Base-by-base conservation (phyloP, 2,888 invertebrate genomes). In the Crossocerus cetratus region DNA sequence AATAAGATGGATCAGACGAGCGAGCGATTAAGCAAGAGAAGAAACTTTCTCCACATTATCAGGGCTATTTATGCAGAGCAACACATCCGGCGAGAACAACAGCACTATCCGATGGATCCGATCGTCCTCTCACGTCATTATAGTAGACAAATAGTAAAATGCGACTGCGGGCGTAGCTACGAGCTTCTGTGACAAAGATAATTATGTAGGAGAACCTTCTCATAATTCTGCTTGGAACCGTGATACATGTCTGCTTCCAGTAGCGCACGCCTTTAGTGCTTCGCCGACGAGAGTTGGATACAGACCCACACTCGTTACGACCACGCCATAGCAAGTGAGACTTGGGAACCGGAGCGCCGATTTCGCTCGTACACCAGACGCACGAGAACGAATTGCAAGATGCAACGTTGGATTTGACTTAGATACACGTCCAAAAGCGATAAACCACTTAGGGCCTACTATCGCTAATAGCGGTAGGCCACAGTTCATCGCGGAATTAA, bases 231-330 rank as follows among this genome's bases (percentile, higher is more conserved):
- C 57, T 65, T 16, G 59, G 49, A 61, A 68, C 58, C 63, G 21
- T 68, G 57, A 64, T 55, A 58, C 32, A 18, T 61, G 59, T 56
- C 53, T 74, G 66, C 67, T 79, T 74, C 70, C 81, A 74, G 60
- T 62, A 61, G 59, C 21, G 63, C 65, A 18, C 53, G 20, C 32
- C 66, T 42, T 61, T 62, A 58, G 22, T 23, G 32, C 44, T 57
- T 21, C 14, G 42, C 22, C 49, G 58, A 65, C 59, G 20, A 42
- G 44, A 56, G 59, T 56, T 53, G 58, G 60, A 64, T 68, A 54
- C 65, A 63, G 57, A 60, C 16, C 49, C 45, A 54, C 60, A 68
- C 54, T 43, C 56, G 56, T 69, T 66, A 63, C 64, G 53, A 56
- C 64, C 22, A n/a, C 60, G 49, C 53, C 43, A 49, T 18, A 8